These are phyloP conservation scores for Gymnocephalus cernua DNA, from an alignment of 2,113 vertebrate species.

Conservation along the genomic window DNA sequence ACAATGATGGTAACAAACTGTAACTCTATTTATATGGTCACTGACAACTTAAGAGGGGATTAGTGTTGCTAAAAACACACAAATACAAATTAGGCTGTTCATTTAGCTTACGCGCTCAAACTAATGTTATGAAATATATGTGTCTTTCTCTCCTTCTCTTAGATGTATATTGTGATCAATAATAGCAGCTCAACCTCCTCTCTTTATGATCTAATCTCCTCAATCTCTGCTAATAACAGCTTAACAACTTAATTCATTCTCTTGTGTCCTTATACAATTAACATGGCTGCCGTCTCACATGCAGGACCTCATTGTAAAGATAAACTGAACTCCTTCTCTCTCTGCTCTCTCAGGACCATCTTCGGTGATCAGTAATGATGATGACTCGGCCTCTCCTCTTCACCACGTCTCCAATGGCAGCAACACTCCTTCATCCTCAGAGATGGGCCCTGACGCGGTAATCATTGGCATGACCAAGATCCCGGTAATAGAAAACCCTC, in stretches of 20 bases:
- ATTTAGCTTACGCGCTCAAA: not conserved
- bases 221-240: slow-evolving; percentile 40
- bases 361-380: slow-evolving; percentile 97
- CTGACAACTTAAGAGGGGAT: not conserved
- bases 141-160: slow-evolving; percentile 15
- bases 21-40: slow-evolving; percentile 3
- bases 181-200: slow-evolving; percentile 87
- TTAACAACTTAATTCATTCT: slow-evolving; percentile 42
- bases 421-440: slow-evolving; percentile 94
- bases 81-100: not conserved
- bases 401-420: slow-evolving; percentile 97
- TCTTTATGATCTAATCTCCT: slow-evolving; percentile 80
- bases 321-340: slow-evolving; percentile 19
- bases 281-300: not conserved
- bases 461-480: slow-evolving; percentile 98
- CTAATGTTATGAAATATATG: not conserved
- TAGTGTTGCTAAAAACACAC: not conserved
- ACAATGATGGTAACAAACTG: not conserved
- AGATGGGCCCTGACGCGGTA: slow-evolving; percentile 93
- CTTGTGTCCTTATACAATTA: slow-evolving; percentile 12
- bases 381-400: slow-evolving; percentile 95
- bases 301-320: not conserved
- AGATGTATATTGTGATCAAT: slow-evolving; percentile 34
- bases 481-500: slow-evolving; percentile 96
- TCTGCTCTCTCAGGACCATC: slow-evolving; percentile 87